Conservation (phyloP, 1,140 invertebrate species). For the Campoletis sonorensis region DNA sequence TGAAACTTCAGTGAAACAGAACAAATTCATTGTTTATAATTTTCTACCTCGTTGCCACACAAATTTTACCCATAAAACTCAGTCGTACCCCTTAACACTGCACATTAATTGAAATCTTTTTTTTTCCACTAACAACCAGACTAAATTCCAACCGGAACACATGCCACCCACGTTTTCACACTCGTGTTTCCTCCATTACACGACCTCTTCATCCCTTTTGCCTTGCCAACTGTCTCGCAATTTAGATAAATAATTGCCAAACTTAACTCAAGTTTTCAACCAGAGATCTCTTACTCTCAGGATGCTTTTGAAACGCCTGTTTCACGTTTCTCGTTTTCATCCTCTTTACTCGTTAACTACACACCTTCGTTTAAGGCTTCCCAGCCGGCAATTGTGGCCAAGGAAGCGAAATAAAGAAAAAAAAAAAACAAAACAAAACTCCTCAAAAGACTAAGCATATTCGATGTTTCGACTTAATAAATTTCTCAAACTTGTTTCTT, state of each 20-base stretch:
- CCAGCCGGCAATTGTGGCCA: no score
- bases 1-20: no score
- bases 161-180: constrained; percentile 62
- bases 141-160: constrained; percentile 57
- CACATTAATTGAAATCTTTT: constrained; percentile 75
- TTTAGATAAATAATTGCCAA: constrained; percentile 76
- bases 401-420: no score
- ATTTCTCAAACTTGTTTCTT: no score
- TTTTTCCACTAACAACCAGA: constrained; percentile 64
- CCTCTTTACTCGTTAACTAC: not conserved
- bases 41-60: constrained; percentile 56
- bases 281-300: constrained; percentile 30
- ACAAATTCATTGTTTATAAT: not conserved
- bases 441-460: no score
- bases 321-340: not conserved
- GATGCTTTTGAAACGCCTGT: constrained; percentile 22
- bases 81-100: constrained; percentile 67
- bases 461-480: no score
- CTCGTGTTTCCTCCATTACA: constrained; percentile 46
- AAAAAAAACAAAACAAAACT: no score
- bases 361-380: no score
- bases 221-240: constrained; percentile 72
- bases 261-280: constrained; percentile 61
- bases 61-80: constrained; percentile 75
- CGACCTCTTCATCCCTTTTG: constrained; percentile 23